Conservation (phyloP, 2,888 invertebrate species). For the Megalurothrips usitatus region DNA sequence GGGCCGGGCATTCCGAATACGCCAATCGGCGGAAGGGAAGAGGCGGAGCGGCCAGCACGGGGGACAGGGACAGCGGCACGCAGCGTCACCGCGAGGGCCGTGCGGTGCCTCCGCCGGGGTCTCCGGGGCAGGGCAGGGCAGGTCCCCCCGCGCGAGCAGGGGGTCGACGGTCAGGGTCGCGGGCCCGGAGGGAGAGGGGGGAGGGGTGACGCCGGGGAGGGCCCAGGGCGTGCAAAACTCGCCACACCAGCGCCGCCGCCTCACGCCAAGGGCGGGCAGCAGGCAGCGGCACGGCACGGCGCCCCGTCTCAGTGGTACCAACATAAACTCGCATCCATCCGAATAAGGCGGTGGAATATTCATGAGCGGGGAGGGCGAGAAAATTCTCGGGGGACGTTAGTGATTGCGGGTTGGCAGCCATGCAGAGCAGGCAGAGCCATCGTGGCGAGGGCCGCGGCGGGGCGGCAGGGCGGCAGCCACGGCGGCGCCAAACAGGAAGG, state of each 20-base stretch:
- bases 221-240: too few species aligned
- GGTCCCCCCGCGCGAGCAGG: too few species aligned
- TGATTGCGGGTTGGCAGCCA: conserved; percentile 18
- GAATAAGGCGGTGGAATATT: conserved; percentile 22
- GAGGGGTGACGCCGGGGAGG: not conserved
- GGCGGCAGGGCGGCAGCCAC: not conserved
- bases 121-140: too few species aligned
- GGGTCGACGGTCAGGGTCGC: not conserved
- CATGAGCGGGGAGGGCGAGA: conserved; percentile 4
- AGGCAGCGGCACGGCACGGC: too few species aligned
- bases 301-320: conserved; percentile 17
- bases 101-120: too few species aligned
- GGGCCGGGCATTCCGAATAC: too few species aligned
- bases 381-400: conserved; percentile 22
- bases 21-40: too few species aligned
- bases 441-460: not conserved
- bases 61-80: too few species aligned
- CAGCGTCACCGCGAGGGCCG: too few species aligned
- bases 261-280: too few species aligned
- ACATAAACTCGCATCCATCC: conserved; percentile 26
- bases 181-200: not conserved
- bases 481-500: not conserved
- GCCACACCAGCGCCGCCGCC: too few species aligned
- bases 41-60: too few species aligned
- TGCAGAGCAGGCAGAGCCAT: not conserved